Evolutionary conservation across 2,888 invertebrate species (phyloP), one percentile per base, ranked within the genome.

Genomic region (Itoplectis maculator): DNA sequence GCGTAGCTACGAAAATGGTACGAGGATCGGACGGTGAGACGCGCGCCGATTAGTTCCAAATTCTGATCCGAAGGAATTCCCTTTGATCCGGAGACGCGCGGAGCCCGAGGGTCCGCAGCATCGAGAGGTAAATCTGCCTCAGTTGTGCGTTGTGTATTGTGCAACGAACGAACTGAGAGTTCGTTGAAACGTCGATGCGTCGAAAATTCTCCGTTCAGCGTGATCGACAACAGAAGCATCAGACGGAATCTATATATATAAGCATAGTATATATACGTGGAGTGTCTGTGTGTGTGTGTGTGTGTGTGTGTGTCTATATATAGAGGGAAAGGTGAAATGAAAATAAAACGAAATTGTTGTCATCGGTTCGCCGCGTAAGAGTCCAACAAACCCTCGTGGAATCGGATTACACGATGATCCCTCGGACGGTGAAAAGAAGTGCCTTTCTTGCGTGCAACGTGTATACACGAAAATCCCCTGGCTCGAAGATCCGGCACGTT

Each of bases 21-120:
- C 9, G 49, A 9, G 47, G 23, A 23, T 72, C 61, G 61, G 45
- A 61, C 68, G 13, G 69, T 54, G 54, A 76, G 81, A 66, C 42
- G 72, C 66, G 45, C 74, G 82, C 56, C 85, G 82, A 84, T 85
- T 85, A 85, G 85, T 85, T 85, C 81, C 85, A 85, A 82, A 84
- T 84, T 84, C 84, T 74, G 84, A 84, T 85, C 84, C 66, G 68
- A 29, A 78, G 84, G 85, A 82, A 84, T 85, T 82, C 75, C 70
- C 79, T 84, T 85, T 85, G 76, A 83, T 81, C 76, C 76, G 66
- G 69, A 76, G 63, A 82, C 13, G 81, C 49, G 23, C 18, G 40
- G 70, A 68, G 18, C 11, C 74, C 35, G n/a, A 59, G 56, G 56
- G 35, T 69, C 54, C 54, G 20, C 47, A 37, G 29, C 23, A 66